These are phyloP conservation scores for Perca schrenkii DNA, from an alignment of 2,113 vertebrate species.

Conservation along the genomic window DNA sequence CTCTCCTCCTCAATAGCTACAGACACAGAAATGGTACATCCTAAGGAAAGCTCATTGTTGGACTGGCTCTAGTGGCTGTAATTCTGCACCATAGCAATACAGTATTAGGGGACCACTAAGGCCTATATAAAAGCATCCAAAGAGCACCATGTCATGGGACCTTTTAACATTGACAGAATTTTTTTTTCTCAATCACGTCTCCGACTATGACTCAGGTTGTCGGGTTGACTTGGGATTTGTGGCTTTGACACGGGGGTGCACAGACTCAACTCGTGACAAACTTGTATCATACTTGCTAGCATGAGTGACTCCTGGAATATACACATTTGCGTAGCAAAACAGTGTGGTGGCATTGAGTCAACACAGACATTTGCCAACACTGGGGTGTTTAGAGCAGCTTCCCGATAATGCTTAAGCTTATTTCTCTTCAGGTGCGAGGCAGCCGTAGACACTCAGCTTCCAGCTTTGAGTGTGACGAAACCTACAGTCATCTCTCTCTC, in stretches of 20 bases:
- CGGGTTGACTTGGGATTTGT: slow-evolving; percentile 36
- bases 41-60: no score
- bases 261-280: slow-evolving; percentile 58
- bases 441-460: slow-evolving; percentile 16
- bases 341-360: slow-evolving; percentile 63
- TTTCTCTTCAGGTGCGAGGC: slow-evolving; percentile 61
- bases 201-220: slow-evolving; percentile 45
- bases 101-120: no score
- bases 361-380: slow-evolving; percentile 64
- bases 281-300: neutral
- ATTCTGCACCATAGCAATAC: no score
- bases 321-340: slow-evolving; percentile 62
- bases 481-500: slow-evolving; percentile 68
- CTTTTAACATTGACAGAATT: neutral
- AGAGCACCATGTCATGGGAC: no score
- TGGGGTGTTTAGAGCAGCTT: slow-evolving; percentile 58
- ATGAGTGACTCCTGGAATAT: slow-evolving; percentile 73
- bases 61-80: no score
- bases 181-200: slow-evolving; percentile 2
- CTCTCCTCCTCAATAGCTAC: no score
- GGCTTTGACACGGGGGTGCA: slow-evolving; percentile 22
- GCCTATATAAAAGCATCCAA: no score
- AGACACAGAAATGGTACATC: no score
- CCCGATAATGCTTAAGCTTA: slow-evolving; percentile 11
- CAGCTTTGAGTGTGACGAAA: slow-evolving; percentile 72